Evolutionary conservation across 1,140 invertebrate genomes (phyloP), one percentile per base, ranked within the genome.

Genomic region (Sweltsa coloradensis): DNA sequence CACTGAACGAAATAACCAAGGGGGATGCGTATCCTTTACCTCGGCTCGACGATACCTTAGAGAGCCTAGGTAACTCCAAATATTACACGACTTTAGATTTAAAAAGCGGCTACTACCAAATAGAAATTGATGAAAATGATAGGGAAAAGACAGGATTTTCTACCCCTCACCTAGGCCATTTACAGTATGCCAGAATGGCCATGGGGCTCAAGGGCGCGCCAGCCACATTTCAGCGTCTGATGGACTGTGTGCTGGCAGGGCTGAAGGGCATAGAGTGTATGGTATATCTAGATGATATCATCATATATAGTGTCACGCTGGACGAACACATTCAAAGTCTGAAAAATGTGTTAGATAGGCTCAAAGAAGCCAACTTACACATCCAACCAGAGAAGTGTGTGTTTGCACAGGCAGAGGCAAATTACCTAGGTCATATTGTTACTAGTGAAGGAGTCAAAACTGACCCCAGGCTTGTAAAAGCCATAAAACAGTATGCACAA

Each of bases 121-220:
- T 53, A 7, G 25, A 25, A 14, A 11, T 41, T 3, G 14, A n/a
- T 2, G 31, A 52, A 56, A 41, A 60, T 9, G 60, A 63, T 50
- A 54, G 42, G 14, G 52, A 61, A 5, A 74, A 74, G 53, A 72
- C 71, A 1, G 66, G 66, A 0, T 72, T 73, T 49, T 51, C 55
- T 0, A 61, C 60, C 31, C 56, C 49, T 25, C 42, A 55, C 5
- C n/a, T n/a, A n/a, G 58, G 57, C 2, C 54, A 59, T 29, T 67
- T 47, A 31, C 53, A 68, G 43, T 69, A 55, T 44, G 53, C 51
- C 5, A 27, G 55, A 24, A 56, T 64, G 53, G n/a, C 51, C 47
- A 64, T 56, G 55, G 69, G 66, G 2, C 43, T 65, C 31, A 46
- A 53, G 11, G 63, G 61, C 51, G 59, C 59, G 0, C 60, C 64